These are phyloP conservation scores for Cydia strobilella DNA, from an alignment of 1,140 invertebrate species.

Conservation along the genomic window DNA sequence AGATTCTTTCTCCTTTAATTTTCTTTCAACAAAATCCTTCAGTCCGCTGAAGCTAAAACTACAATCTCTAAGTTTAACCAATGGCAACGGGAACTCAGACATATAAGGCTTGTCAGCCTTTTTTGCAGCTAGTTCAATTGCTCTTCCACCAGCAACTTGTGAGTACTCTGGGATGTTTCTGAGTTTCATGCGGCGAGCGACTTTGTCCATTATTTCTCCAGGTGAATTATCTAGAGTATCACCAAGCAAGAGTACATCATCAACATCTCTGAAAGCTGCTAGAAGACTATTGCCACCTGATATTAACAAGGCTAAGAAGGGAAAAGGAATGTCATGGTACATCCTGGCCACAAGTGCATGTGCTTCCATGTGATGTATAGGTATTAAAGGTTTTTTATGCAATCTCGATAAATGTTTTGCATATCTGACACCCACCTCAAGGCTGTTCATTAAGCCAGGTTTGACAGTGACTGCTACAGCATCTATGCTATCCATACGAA, in stretches of 20 bases:
- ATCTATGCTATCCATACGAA: constrained; percentile 88
- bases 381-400: constrained; percentile 92
- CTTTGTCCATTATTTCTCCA: constrained; percentile 96
- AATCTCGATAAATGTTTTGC: constrained; percentile 88
- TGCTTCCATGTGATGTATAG: constrained; percentile 99
- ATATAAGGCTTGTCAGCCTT: constrained; percentile 83
- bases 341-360: constrained; percentile 96
- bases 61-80: constrained; percentile 79
- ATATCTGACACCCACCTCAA: constrained; percentile 91
- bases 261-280: constrained; percentile 86
- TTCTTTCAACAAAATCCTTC: constrained; percentile 58
- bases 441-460: constrained; percentile 91
- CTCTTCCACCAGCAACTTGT: constrained; percentile 88
- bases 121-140: constrained; percentile 90
- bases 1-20: constrained; percentile 57
- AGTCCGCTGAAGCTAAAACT: constrained; percentile 75
- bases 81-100: constrained; percentile 84
- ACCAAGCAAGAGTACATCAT: constrained; percentile 91
- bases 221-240: constrained; percentile 91
- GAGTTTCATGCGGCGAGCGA: constrained; percentile 92
- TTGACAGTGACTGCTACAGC: constrained; percentile 95
- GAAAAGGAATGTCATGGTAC: constrained; percentile 86
- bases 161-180: constrained; percentile 88
- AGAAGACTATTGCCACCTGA: constrained; percentile 96
- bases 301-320: constrained; percentile 93